phyloP scores from a whole-genome alignment of 2,113 vertebrate species.

The Xiphorhynchus elegans region DNA sequence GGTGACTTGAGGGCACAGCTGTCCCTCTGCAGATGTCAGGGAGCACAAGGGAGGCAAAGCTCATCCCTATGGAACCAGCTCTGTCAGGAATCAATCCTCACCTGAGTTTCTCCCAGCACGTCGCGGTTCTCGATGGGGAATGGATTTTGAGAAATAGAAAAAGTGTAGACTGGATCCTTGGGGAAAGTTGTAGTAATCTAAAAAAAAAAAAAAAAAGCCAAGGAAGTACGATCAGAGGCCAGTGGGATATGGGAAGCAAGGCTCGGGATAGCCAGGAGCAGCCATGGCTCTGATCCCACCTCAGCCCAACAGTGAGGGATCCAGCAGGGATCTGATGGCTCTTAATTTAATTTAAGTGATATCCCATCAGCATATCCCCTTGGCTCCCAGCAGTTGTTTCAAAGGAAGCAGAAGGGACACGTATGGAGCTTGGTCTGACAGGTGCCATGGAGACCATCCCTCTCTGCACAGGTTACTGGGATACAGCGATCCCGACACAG shows the following conservation, averaged over 20 bases:
- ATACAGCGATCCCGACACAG: not conserved
- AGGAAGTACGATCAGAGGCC: not conserved
- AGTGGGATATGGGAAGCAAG: not conserved
- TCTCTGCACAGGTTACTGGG: not conserved
- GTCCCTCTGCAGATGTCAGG: not conserved
- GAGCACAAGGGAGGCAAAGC: not conserved
- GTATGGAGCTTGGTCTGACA: not conserved
- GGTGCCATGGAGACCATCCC: not conserved
- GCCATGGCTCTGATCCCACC: not conserved
- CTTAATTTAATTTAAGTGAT: not conserved
- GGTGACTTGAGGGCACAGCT: conserved; percentile 24
- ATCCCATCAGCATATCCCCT: not conserved
- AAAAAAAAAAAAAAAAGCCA: not conserved
- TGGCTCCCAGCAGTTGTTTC: not conserved
- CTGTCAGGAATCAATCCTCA: not conserved
- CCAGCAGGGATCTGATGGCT: not conserved
- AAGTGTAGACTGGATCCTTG: conserved; percentile 97
- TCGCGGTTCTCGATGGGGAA: conserved; percentile 97
- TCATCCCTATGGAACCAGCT: accelerated
- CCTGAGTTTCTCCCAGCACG: conserved; percentile 94
- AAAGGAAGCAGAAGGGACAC: not conserved
- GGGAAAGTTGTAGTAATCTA: conserved; percentile 99
- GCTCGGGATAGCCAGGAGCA: not conserved
- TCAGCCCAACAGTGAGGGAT: not conserved
- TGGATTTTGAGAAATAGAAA: conserved; percentile 88